These are phyloP conservation scores for Invenusta paracnida DNA, from an alignment of 2,888 invertebrate species.

Conservation along the genomic window DNA sequence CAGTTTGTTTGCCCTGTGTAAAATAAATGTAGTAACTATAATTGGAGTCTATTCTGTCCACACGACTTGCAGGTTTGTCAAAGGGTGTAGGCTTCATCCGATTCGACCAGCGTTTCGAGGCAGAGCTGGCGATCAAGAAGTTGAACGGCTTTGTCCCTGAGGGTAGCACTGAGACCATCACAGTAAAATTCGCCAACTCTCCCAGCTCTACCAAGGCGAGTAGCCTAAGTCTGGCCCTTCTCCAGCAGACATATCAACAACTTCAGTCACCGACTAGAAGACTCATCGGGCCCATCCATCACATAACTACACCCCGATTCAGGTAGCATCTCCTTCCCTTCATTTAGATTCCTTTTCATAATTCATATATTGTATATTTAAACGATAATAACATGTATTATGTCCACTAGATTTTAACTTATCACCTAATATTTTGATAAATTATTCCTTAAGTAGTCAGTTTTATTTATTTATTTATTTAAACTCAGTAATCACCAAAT, in stretches of 20 bases:
- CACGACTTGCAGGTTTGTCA: slow-evolving; percentile 66
- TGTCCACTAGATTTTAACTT: no score
- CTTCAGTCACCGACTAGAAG: slow-evolving; percentile 60
- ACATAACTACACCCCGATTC: slow-evolving; percentile 65
- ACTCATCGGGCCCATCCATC: slow-evolving; percentile 69
- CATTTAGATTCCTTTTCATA: no score
- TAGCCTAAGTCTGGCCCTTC: slow-evolving; percentile 44
- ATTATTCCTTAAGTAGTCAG: no score
- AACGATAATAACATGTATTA: no score
- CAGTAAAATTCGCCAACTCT: slow-evolving; percentile 88
- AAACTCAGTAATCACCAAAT: no score
- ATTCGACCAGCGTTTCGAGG: slow-evolving; percentile 82
- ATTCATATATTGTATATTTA: no score
- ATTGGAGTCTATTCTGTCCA: no score
- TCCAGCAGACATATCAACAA: slow-evolving; percentile 40
- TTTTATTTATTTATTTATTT: no score
- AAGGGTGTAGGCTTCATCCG: slow-evolving; percentile 88
- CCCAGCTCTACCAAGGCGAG: slow-evolving; percentile 64
- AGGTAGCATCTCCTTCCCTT: slow-evolving; percentile 50
- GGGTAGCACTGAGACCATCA: slow-evolving; percentile 61
- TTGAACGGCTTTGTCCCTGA: slow-evolving; percentile 67
- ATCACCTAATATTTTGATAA: neutral
- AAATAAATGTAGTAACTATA: no score
- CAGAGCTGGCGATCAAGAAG: slow-evolving; percentile 82
- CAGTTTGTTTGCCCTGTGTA: no score